These are phyloP conservation scores for Meiosimyza platycephala DNA, from an alignment of 2,888 invertebrate species.

Conservation along the genomic window DNA sequence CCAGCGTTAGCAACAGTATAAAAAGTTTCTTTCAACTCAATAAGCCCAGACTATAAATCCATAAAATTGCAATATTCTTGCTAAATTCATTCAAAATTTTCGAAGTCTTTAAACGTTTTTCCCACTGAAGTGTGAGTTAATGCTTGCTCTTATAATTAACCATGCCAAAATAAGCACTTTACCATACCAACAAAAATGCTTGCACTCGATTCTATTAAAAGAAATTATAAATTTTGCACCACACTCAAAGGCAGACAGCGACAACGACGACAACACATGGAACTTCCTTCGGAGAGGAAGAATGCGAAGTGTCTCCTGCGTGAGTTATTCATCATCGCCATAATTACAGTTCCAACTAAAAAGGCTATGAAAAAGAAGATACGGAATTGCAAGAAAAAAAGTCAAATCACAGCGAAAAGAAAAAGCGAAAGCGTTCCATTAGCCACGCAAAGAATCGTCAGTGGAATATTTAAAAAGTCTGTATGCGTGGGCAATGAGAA, in stretches of 20 bases:
- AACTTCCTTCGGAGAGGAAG: background rate
- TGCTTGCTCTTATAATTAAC: constrained; percentile 9
- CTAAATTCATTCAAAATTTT: too few relatives aligned
- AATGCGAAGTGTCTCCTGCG: constrained; percentile 42
- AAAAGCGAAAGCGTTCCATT: constrained; percentile 33
- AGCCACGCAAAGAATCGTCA: constrained; percentile 32
- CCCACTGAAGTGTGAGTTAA: too few relatives aligned
- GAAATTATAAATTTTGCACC: constrained; percentile 37
- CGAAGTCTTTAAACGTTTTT: too few relatives aligned
- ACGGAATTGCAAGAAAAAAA: constrained; percentile 30
- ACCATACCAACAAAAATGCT: constrained; percentile 4
- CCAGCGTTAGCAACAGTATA: too few relatives aligned
- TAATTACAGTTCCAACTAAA: constrained; percentile 54
- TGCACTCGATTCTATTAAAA: constrained; percentile 26
- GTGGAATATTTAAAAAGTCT: constrained; percentile 58
- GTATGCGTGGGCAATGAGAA: background rate
- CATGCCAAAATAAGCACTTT: background rate
- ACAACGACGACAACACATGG: background rate
- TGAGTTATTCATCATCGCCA: constrained; percentile 61
- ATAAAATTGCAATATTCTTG: too few relatives aligned
- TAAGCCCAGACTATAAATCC: too few relatives aligned
- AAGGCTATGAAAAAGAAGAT: constrained; percentile 31
- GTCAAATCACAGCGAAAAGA: constrained; percentile 13
- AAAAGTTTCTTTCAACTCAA: too few relatives aligned
- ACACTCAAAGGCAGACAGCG: constrained; percentile 25